Base-by-base conservation (phyloP, 2,888 invertebrate species). In the Gastracanthus pulcherrimus region DNA sequence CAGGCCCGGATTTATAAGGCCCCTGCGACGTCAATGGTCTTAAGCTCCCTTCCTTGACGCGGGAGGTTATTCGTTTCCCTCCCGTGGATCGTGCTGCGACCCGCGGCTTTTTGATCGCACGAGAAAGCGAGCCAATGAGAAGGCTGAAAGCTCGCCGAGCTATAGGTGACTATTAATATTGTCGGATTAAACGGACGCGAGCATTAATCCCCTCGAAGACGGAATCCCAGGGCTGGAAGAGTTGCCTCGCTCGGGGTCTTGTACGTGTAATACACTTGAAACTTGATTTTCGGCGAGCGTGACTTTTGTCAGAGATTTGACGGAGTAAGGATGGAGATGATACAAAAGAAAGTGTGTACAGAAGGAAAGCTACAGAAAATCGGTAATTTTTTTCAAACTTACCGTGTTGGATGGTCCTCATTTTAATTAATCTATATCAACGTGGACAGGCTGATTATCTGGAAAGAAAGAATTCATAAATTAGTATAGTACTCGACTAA, bases 161-260 rank as follows among this genome's bases (percentile, higher is more conserved):
- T 89, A 89, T 90, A 89, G 86, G 82, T 84, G 88, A 87, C 90
- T 91, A 90, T 91, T 91, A 90, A 91, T 91, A 90, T 89, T 89
- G 90, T 91, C 90, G 90, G 91, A 91, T 91, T 91, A 91, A 89
- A 88, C 87, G 86, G 86, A 87, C 85, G 85, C 82, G 87, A 85
- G 89, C 88, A 89, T 90, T 90, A 90, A 90, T 90, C 89, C 87
- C 69, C 85, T 84, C 85, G 87, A 85, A 86, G 87, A 87, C 87
- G 87, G 89, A 90, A 90, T 89, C 90, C 88, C 89, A 89, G 89
- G 51, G 34, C 29, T 41, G 31, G 13, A 60, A 70, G 41, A 55
- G 75, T 66, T 51, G 66, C 23, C 11, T 64, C 5, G 26, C 7
- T 3, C 36, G 36, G 7, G 64, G 7, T 26, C 55, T 31, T 48